Conservation (phyloP, 2,888 invertebrate species). For the Cheilosia vernalis region DNA sequence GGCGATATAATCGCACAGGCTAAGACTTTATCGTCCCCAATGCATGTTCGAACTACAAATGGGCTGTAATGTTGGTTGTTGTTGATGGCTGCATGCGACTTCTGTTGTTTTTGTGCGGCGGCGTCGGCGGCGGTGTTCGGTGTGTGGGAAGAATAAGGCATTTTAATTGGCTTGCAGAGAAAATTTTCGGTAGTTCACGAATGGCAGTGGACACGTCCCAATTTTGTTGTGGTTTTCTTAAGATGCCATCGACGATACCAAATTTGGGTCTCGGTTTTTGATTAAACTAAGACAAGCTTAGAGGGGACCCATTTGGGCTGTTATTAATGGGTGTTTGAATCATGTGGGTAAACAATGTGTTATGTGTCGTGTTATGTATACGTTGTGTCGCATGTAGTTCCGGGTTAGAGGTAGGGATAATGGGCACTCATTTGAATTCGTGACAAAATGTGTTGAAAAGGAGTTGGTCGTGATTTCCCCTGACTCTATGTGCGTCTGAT, state of each 20-base stretch:
- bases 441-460: constrained; percentile 8
- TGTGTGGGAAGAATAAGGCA: constrained; percentile 70
- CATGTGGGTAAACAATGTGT: constrained; percentile 17
- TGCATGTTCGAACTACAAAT: constrained; percentile 73
- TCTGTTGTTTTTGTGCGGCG: background rate
- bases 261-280: constrained; percentile 63
- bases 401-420: constrained; percentile 41
- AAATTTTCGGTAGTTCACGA: constrained; percentile 68
- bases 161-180: constrained; percentile 71
- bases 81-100: constrained; percentile 43
- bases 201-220: constrained; percentile 68
- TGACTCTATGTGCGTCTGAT: too few species aligned
- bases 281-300: constrained; percentile 44
- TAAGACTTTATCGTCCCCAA: constrained; percentile 60
- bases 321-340: constrained; percentile 31
- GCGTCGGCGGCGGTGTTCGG: background rate
- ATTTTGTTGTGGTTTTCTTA: constrained; percentile 36
- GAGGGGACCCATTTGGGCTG: constrained; percentile 12
- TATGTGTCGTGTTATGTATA: constrained; percentile 9
- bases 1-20: constrained; percentile 61
- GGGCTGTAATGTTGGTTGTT: constrained; percentile 54
- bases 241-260: constrained; percentile 65
- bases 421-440: constrained; percentile 3
- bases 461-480: too few species aligned
- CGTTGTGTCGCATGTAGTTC: constrained; percentile 37